These are phyloP conservation scores for Arion vulgaris DNA, from an alignment of 1,140 invertebrate genomes.

Conservation along the genomic window DNA sequence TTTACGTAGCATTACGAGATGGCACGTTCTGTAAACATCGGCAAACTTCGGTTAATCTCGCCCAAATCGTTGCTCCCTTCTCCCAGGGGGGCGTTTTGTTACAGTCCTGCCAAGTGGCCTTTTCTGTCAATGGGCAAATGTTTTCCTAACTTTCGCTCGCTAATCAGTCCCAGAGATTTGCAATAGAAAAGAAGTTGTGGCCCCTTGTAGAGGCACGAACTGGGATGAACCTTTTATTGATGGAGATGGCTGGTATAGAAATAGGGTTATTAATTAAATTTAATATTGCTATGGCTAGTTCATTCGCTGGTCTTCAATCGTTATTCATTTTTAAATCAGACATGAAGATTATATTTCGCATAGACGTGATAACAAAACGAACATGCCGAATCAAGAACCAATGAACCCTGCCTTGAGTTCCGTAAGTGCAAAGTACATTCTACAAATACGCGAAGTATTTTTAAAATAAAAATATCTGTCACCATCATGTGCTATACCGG, in stretches of 20 bases:
- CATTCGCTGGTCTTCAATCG: background rate
- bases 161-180: conserved; percentile 38
- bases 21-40: conserved; percentile 37
- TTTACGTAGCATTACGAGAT: conserved; percentile 36
- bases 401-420: too few species aligned
- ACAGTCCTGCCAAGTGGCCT: conserved; percentile 27
- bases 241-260: background rate
- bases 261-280: conserved; percentile 26
- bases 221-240: conserved; percentile 12
- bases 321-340: background rate
- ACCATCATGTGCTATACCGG: too few species aligned
- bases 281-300: background rate
- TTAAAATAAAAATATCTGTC: too few species aligned
- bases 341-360: background rate
- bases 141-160: conserved; percentile 41
- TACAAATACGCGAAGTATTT: too few species aligned
- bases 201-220: conserved; percentile 32
- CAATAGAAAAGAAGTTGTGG: conserved; percentile 6
- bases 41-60: conserved; percentile 41
- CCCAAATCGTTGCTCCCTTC: conserved; percentile 36
- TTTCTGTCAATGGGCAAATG: conserved; percentile 38
- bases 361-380: background rate
- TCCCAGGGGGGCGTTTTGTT: conserved; percentile 34
- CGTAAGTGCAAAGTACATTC: too few species aligned
- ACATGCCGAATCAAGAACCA: too few species aligned